phyloP scores from a whole-genome alignment of 2,113 vertebrate species.

The Sturnira hondurensis region DNA sequence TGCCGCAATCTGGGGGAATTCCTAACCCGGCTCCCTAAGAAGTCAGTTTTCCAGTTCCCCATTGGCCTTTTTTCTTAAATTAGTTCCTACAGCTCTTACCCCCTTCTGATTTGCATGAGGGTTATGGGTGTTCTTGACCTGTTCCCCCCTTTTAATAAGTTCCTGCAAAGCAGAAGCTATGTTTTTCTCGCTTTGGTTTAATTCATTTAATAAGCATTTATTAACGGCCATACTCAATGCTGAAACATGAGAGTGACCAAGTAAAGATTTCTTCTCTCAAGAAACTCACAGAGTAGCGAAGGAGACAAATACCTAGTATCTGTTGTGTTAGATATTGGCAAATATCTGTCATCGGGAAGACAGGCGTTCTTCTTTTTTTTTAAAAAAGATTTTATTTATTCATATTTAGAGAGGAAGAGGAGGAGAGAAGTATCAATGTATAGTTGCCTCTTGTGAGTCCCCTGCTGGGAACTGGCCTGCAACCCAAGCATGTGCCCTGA shows the following conservation, averaged over 20 bases:
- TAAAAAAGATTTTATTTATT: too few relatives aligned
- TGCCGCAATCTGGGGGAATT: fast-evolving
- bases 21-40: not conserved
- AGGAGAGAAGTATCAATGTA: too few relatives aligned
- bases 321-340: not conserved
- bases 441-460: too few relatives aligned
- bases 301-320: not conserved
- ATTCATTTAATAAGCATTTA: not conserved
- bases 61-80: not conserved
- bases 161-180: not conserved
- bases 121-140: not conserved
- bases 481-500: too few relatives aligned
- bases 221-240: not conserved
- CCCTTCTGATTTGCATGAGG: not conserved
- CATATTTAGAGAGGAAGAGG: too few relatives aligned
- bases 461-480: too few relatives aligned
- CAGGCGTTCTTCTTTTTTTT: not conserved
- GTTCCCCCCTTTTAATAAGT: not conserved
- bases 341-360: not conserved
- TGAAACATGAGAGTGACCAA: not conserved
- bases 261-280: not conserved
- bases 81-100: too few relatives aligned
- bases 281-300: not conserved
- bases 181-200: not conserved
- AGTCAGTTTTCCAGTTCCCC: not conserved